Conservation (phyloP, 2,888 invertebrate species). For the Malthinus seriepunctatus region DNA sequence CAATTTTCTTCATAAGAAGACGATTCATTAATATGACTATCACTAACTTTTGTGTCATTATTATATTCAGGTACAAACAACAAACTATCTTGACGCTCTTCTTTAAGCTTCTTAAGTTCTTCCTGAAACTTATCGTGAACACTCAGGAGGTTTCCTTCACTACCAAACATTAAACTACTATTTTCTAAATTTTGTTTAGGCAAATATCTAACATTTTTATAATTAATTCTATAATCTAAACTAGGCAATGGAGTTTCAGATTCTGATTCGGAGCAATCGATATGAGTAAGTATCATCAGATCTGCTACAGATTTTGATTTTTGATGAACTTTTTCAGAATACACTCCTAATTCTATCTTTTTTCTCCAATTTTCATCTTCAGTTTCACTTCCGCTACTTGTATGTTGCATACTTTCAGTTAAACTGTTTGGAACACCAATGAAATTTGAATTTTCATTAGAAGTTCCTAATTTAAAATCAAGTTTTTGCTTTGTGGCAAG, state of each 20-base stretch:
- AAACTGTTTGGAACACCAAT: slow-evolving; percentile 37
- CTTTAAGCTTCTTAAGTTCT: slow-evolving; percentile 57
- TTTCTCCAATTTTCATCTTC: slow-evolving; percentile 67
- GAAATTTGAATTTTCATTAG: slow-evolving; percentile 17
- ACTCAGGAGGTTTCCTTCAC: slow-evolving; percentile 61
- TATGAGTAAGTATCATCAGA: slow-evolving; percentile 68
- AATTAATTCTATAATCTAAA: slow-evolving; percentile 48
- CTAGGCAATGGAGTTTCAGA: slow-evolving; percentile 56
- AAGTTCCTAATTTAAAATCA: slow-evolving; percentile 52
- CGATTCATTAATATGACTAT: slow-evolving; percentile 21
- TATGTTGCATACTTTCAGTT: slow-evolving; percentile 43
- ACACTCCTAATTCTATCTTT: slow-evolving; percentile 62
- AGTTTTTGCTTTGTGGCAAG: slow-evolving; percentile 32
- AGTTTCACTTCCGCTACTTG: slow-evolving; percentile 62
- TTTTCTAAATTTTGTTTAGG: slow-evolving; percentile 48
- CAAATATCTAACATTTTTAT: slow-evolving; percentile 52
- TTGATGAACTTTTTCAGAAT: slow-evolving; percentile 65
- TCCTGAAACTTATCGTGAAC: slow-evolving; percentile 60
- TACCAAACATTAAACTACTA: slow-evolving; percentile 54
- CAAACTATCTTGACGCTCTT: slow-evolving; percentile 52
- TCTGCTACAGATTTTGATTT: slow-evolving; percentile 70
- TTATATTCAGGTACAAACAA: slow-evolving; percentile 53
- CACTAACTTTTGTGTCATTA: slow-evolving; percentile 12
- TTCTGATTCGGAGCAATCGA: slow-evolving; percentile 65
- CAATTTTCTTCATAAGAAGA: slow-evolving; percentile 9